phyloP scores from a whole-genome alignment of 2,888 invertebrate genomes.

The Sinelater perroti region DNA sequence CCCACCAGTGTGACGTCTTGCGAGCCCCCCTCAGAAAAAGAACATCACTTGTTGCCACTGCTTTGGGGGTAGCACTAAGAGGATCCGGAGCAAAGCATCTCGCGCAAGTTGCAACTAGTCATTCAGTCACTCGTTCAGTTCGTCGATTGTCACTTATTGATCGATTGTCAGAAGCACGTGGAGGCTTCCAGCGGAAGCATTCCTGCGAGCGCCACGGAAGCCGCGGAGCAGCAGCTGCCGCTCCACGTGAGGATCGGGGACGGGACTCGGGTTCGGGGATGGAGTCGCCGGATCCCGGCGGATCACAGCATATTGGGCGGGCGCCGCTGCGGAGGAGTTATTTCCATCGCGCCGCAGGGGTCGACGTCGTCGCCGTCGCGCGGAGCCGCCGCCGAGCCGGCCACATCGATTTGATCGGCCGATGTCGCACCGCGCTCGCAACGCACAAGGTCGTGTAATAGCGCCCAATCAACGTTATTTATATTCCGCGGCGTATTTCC shows the following conservation, averaged over 20 bases:
- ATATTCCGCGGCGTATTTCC: constrained; percentile 43
- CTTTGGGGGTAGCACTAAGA: constrained; percentile 21
- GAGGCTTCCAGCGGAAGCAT: constrained; percentile 40
- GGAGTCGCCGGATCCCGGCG: constrained; percentile 31
- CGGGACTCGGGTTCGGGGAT: constrained; percentile 38
- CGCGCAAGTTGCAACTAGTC: constrained; percentile 10
- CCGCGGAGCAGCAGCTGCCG: constrained; percentile 25
- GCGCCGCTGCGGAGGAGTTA: constrained; percentile 39
- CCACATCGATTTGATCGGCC: constrained; percentile 47
- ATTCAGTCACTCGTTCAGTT: constrained; percentile 19
- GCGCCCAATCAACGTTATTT: constrained; percentile 47
- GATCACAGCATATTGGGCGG: constrained; percentile 35
- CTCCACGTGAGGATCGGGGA: constrained; percentile 27
- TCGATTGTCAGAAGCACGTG: constrained; percentile 46
- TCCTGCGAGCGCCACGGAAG: constrained; percentile 16
- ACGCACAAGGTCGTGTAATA: constrained; percentile 48
- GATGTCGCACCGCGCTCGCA: constrained; percentile 37
- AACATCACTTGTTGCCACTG: constrained; percentile 45
- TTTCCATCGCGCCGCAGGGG: constrained; percentile 41
- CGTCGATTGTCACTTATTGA: constrained; percentile 51
- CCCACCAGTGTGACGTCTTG: constrained; percentile 71
- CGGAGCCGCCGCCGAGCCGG: constrained; percentile 30
- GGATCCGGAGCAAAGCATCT: constrained; percentile 22
- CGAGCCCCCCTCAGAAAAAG: constrained; percentile 46
- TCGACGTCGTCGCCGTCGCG: constrained; percentile 41